phyloP scores from a whole-genome alignment of 2,888 invertebrate genomes.

The Lamproptera curius region DNA sequence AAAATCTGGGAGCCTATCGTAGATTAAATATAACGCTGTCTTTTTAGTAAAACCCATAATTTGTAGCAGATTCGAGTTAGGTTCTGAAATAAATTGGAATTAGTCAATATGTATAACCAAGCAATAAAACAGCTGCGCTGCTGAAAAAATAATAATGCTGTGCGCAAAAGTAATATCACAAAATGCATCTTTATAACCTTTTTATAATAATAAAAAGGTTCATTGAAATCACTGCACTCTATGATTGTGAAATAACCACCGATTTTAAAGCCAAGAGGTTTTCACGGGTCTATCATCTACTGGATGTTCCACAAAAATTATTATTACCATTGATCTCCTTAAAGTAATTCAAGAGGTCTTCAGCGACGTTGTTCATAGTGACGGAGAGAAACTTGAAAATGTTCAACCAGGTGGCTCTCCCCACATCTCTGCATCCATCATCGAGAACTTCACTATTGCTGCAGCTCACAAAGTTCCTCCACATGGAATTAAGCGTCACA shows the following conservation, averaged over 20 bases:
- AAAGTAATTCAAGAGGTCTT: slow-evolving; percentile 56
- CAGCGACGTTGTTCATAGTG: slow-evolving; percentile 42
- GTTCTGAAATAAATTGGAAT: slow-evolving; percentile 41
- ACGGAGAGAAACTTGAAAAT: slow-evolving; percentile 50
- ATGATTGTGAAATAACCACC: no score
- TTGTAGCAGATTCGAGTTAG: slow-evolving; percentile 53
- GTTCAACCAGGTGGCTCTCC: slow-evolving; percentile 46
- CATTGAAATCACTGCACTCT: no score
- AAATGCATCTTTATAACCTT: no score
- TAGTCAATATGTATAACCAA: no score
- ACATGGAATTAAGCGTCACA: slow-evolving; percentile 41
- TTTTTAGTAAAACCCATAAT: slow-evolving; percentile 60
- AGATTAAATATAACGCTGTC: slow-evolving; percentile 57
- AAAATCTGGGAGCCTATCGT: slow-evolving; percentile 59
- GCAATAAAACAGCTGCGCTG: no score
- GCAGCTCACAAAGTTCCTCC: slow-evolving; percentile 50
- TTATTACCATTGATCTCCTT: slow-evolving; percentile 56
- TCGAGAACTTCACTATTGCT: slow-evolving; percentile 22
- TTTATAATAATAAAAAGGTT: no score
- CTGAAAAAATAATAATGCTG: no score
- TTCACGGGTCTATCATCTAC: no score
- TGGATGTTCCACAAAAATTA: no score
- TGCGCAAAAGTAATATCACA: no score
- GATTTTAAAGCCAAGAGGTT: no score
- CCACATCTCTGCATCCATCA: slow-evolving; percentile 38